Conservation (phyloP, 2,888 invertebrate genomes). For the Perdita meconis region DNA sequence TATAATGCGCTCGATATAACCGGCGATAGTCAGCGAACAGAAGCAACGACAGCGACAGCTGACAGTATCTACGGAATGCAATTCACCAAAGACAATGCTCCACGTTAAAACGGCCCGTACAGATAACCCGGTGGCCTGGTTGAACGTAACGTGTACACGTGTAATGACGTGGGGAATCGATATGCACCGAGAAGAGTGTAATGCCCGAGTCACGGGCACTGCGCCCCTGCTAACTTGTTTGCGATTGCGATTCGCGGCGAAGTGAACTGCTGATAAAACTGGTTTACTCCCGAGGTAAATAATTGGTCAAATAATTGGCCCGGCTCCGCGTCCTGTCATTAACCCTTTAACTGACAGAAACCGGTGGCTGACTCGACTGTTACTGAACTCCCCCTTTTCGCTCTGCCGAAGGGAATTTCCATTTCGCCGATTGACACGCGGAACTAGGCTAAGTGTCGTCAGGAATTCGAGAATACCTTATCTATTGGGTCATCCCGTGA, state of each 20-base stretch:
- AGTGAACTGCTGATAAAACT: constrained; percentile 46
- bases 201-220: constrained; percentile 13
- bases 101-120: constrained; percentile 69
- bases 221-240: constrained; percentile 35
- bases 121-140: constrained; percentile 69
- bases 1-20: constrained; percentile 61
- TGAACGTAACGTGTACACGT: constrained; percentile 54
- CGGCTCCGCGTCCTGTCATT: constrained; percentile 36
- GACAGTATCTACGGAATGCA: constrained; percentile 67
- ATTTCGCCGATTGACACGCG: no score
- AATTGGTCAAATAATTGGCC: constrained; percentile 54
- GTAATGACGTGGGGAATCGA: constrained; percentile 60
- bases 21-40: constrained; percentile 45
- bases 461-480: no score
- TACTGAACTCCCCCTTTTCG: no score
- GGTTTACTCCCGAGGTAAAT: constrained; percentile 39
- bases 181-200: constrained; percentile 53
- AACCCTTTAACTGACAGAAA: constrained; percentile 15
- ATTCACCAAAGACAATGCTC: constrained; percentile 71
- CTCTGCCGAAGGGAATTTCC: no score
- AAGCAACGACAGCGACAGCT: constrained; percentile 55
- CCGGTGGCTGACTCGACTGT: not conserved
- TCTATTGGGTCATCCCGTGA: no score
- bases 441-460: no score
- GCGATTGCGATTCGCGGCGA: constrained; percentile 32